Evolutionary conservation across 35 echinoderm and acorn worm species (phyloP), one percentile per base, ranked within the genome.

Genomic region (Apostichopus californicus): DNA sequence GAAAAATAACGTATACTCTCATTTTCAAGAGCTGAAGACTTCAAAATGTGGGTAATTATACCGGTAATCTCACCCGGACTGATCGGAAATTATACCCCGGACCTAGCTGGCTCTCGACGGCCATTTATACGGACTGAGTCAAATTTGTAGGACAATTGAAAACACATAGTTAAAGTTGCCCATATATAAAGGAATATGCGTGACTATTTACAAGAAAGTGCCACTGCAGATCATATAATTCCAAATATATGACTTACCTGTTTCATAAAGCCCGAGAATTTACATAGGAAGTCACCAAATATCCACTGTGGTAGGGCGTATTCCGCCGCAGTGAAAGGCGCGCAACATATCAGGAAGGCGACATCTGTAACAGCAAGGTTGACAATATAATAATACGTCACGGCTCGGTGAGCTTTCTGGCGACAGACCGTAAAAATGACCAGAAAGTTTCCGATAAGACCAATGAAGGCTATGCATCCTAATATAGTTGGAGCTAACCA

Each of bases 401-500:
- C 80, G 6, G 91, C 80, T 28, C 81, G 56, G 22, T 84, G 78
- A 10, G 21, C 60, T 25, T 72, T 92, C 18, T 92, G 91, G 55
- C 80, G 77, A 81, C 78, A 86, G 14, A 92, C 57, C 5, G 80
- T 83, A 58, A 92, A 92, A 9, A 92, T 86, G 1, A 92, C 91
- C 20, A 92, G 79, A 52, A 73, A 72, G 55, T 92, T 92, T 5
- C 91, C 91, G 2, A 83, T 21, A 5, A 92, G 28, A 18, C 91
- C 91, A 24, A 92, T 10, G 24, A 92, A 55, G 8, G 65, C 14
- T 11, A 92, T 86, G 10, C 84, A 26, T 6, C 88, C 88, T 21
- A 96, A 89, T 7, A 96, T 73, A 9, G 87, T 15, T 4, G 97
- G 97, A 11, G 96, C 94, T 9, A 98, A 92, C 94, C 90, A 95